phyloP scores from a whole-genome alignment of 92 coral and sea anemone species.

The Actinernus sp. region DNA sequence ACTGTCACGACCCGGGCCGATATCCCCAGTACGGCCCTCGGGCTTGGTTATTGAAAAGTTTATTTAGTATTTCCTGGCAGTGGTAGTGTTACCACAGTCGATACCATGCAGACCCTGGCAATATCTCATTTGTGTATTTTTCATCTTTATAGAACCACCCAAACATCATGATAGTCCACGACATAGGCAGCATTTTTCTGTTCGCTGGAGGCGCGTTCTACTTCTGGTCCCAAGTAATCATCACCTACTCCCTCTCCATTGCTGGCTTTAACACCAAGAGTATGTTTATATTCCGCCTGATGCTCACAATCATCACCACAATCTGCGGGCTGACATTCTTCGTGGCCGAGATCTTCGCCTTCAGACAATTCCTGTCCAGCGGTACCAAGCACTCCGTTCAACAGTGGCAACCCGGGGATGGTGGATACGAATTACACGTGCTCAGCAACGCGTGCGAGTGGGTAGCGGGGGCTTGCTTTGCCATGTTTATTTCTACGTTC shows the following conservation, averaged over 20 bases:
- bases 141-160: constrained; percentile 33
- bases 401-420: constrained; percentile 61
- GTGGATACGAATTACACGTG: constrained; percentile 75
- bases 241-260: constrained; percentile 62
- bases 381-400: constrained; percentile 26
- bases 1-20: too few relatives aligned
- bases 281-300: constrained; percentile 41
- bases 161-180: constrained; percentile 54
- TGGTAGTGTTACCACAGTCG: too few relatives aligned
- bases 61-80: too few relatives aligned
- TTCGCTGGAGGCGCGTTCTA: constrained; percentile 79
- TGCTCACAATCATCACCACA: constrained; percentile 31
- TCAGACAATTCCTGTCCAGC: constrained; percentile 39
- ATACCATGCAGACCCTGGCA: too few relatives aligned
- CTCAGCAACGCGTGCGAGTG: constrained; percentile 89
- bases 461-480: constrained; percentile 84
- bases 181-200: constrained; percentile 70
- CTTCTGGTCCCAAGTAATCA: constrained; percentile 72
- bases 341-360: constrained; percentile 50
- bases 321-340: constrained; percentile 54
- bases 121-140: too few relatives aligned
- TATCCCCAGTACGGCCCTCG: too few relatives aligned
- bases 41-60: too few relatives aligned
- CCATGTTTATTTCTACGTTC: constrained; percentile 69
- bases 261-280: constrained; percentile 38